Evolutionary conservation across 2,888 invertebrate species (phyloP), one percentile per base, ranked within the genome.

Genomic region (Perizoma affinitatum): DNA sequence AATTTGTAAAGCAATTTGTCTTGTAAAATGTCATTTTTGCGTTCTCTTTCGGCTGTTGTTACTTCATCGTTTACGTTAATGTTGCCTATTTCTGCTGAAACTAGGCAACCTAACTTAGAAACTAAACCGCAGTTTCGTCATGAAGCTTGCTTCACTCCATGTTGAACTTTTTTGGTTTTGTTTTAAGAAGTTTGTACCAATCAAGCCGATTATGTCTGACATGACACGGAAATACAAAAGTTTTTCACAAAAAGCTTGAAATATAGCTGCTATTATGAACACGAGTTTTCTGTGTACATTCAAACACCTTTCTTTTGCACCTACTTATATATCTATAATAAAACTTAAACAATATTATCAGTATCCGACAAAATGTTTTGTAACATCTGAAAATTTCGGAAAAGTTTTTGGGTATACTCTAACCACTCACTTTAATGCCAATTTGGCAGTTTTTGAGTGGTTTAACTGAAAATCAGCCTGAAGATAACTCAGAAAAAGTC

Each of bases 11-110:
- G 63, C 69, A 70, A 70, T 70, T 65, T 69, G 58, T 69, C 64
- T 68, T 63, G 62, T 68, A 71, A 71, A 70, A 70, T 71, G 64
- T 63, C 66, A 69, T 66, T 71, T 71, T 62, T 65, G 50, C 66
- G 66, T 70, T 69, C 66, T 62, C 60, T 67, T 67, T 62, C 50
- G 10, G 58, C 43, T 63, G 59, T 59, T 61, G 54, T 72, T 72
- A 69, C 66, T 63, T 63, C 65, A 68, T 56, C 61, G 64, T 66
- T 69, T 66, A 62, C 67, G 58, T 61, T 60, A 66, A 57, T 59
- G 58, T 66, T 65, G 61, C 61, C 44, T 69, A 58, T 68, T 67
- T 66, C 49, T 61, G 49, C 61, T 63, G 64, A 64, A 66, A 63
- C 63, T 61, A 64, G 65, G 51, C 58, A 64, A 49, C 55, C 64